phyloP scores from a whole-genome alignment of 2,888 invertebrate genomes.

The Steinernema hermaphroditum region DNA sequence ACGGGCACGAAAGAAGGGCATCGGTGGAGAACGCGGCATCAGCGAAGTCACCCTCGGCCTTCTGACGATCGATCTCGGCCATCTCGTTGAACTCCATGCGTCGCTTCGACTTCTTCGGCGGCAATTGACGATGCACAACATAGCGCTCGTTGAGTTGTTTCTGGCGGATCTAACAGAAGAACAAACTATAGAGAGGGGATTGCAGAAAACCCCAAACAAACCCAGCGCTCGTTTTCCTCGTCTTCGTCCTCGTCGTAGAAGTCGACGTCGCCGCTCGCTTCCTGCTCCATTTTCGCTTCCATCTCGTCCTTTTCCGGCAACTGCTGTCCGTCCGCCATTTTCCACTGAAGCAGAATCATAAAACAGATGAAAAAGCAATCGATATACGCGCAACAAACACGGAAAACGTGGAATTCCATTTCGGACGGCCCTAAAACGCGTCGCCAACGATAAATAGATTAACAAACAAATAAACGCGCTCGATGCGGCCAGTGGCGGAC shows the following conservation, averaged over 20 bases:
- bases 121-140: neutral
- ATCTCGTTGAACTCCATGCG: conserved; percentile 6
- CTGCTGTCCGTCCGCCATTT: conserved; percentile 38
- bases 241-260: conserved; percentile 72
- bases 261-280: conserved; percentile 36
- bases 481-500: too few species aligned
- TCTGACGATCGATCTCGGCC: conserved; percentile 14
- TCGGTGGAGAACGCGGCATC: conserved; percentile 64
- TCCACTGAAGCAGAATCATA: neutral
- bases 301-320: conserved; percentile 37
- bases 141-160: conserved; percentile 13
- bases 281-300: conserved; percentile 47
- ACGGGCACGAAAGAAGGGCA: conserved; percentile 73
- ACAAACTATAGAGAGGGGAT: neutral
- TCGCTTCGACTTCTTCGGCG: conserved; percentile 5
- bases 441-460: too few species aligned
- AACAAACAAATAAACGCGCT: too few species aligned
- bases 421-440: too few species aligned
- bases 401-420: too few species aligned
- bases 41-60: conserved; percentile 14
- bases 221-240: conserved; percentile 71
- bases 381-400: too few species aligned
- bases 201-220: conserved; percentile 45
- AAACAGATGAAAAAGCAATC: too few species aligned
- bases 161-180: neutral